These are phyloP conservation scores for Zaprionus obscuricornis DNA, from an alignment of 2,888 invertebrate species.

Conservation along the genomic window DNA sequence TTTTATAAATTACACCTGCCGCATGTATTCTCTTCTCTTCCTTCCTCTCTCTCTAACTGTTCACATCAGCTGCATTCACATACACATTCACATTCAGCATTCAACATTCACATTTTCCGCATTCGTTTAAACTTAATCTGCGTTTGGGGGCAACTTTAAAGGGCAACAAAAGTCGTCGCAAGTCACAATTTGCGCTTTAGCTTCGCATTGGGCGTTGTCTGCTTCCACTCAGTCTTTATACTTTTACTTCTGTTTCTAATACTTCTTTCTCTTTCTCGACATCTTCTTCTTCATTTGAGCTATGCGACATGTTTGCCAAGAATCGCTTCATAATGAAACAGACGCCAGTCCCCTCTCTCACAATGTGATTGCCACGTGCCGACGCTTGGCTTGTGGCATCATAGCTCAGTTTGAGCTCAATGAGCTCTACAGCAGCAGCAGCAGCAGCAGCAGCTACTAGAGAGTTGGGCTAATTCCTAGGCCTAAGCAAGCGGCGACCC, in stretches of 20 bases:
- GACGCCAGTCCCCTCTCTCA: too few relatives aligned
- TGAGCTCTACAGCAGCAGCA: too few relatives aligned
- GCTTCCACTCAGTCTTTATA: too few relatives aligned
- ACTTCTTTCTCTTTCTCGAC: too few relatives aligned
- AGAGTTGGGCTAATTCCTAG: constrained; percentile 32
- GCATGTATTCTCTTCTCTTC: too few relatives aligned
- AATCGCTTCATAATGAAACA: constrained; percentile 57
- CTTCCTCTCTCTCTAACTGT: too few relatives aligned
- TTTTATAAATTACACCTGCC: constrained; percentile 64
- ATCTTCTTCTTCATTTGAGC: too few relatives aligned
- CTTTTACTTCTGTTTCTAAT: too few relatives aligned
- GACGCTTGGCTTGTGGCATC: constrained; percentile 18
- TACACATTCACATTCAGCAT: too few relatives aligned
- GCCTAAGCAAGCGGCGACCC: constrained; percentile 29
- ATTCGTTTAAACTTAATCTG: constrained; percentile 48
- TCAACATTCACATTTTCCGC: constrained; percentile 15
- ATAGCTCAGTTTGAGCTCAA: too few relatives aligned
- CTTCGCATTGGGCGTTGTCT: constrained; percentile 35
- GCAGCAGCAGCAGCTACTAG: too few relatives aligned
- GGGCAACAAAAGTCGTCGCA: constrained; percentile 18
- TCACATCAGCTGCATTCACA: too few relatives aligned
- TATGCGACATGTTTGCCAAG: constrained; percentile 58
- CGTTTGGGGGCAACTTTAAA: constrained; percentile 61
- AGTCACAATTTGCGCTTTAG: constrained; percentile 13
- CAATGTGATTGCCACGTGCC: constrained; percentile 58